Evolutionary conservation across 1,140 invertebrate species (phyloP).

Genomic region (Drosophila nigrodunni): DNA sequence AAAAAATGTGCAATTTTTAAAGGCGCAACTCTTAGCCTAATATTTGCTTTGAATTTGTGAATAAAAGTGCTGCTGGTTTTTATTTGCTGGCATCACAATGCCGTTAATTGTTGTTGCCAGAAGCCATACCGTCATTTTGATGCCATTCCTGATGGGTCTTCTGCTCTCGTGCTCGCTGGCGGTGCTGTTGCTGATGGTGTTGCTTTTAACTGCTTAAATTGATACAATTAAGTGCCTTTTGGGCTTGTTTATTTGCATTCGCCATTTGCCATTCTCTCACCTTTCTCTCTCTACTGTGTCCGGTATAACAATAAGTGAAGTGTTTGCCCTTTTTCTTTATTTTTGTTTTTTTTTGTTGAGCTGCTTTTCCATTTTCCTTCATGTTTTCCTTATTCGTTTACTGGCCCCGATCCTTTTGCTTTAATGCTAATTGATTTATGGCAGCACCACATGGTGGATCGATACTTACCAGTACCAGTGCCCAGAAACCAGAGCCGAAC

Average conservation of each 20-base stretch:
- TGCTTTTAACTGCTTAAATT: constrained; percentile 70
- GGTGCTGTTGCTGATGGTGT: constrained; percentile 9
- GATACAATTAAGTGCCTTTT: constrained; percentile 77
- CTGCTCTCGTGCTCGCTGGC: not conserved
- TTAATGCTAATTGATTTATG: constrained; percentile 78
- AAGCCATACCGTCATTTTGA: constrained; percentile 27
- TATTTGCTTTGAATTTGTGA: not conserved
- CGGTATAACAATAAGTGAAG: constrained; percentile 71
- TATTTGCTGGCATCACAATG: constrained; percentile 17
- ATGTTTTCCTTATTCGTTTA: not conserved
- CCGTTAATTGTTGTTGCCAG: constrained; percentile 39
- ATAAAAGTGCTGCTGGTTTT: constrained; percentile 10
- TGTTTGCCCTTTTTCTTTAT: constrained; percentile 50
- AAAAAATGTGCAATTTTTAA: not conserved
- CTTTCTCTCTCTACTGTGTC: constrained; percentile 31
- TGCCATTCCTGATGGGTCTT: constrained; percentile 13
- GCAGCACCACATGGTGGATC: constrained; percentile 27
- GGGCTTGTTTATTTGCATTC: constrained; percentile 70
- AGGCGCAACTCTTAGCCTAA: constrained; percentile 7
- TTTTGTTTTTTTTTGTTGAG: too few relatives aligned
- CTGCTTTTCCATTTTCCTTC: constrained; percentile 13
- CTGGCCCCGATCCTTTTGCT: constrained; percentile 28
- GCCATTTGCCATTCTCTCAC: not conserved
- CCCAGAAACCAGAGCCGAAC: not conserved
- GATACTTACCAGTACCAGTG: constrained; percentile 7